A percentile compares a stretch with the other conserved stretches of the same genome.
phyloP scores from a whole-genome alignment of 2,113 vertebrate genomes.

The Nannospalax galili region DNA sequence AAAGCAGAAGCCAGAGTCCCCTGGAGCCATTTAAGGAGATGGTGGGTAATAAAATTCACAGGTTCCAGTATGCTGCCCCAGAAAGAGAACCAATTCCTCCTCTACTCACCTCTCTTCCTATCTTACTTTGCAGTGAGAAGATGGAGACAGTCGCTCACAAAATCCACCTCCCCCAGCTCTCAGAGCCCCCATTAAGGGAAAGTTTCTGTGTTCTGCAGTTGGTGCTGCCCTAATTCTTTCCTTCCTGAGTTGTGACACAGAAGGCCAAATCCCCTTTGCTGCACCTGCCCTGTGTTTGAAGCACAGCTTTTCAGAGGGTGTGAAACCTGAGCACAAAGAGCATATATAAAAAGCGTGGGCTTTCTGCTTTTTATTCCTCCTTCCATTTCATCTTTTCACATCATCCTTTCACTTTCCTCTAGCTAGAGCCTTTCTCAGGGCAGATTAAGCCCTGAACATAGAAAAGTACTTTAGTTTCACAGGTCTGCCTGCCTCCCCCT shows the following conservation, averaged over 20 bases:
- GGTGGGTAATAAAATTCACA: neutral
- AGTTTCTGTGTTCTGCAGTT: conserved; percentile 37
- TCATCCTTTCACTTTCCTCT: neutral
- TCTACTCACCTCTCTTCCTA: neutral
- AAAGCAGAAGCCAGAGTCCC: neutral
- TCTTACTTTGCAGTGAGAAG: neutral
- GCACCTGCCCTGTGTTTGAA: conserved; percentile 53
- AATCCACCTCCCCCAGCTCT: neutral
- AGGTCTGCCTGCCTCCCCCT: neutral
- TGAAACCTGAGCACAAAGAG: conserved; percentile 49
- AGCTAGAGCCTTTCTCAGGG: neutral
- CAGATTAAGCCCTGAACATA: conserved; percentile 6
- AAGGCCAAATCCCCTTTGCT: conserved; percentile 24
- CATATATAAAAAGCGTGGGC: neutral
- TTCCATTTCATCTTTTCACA: neutral
- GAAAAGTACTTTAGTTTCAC: neutral
- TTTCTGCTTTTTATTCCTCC: conserved; percentile 46
- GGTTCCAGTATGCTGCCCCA: neutral
- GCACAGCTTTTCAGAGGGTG: conserved; percentile 57
- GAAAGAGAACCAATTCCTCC: neutral
- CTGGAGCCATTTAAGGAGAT: neutral
- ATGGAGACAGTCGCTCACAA: neutral
- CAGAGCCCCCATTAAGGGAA: neutral
- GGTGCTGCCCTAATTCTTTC: conserved; percentile 61
- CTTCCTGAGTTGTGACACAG: neutral